phyloP scores from a whole-genome alignment of 2,888 invertebrate genomes.

The Drosophila multiciliata region DNA sequence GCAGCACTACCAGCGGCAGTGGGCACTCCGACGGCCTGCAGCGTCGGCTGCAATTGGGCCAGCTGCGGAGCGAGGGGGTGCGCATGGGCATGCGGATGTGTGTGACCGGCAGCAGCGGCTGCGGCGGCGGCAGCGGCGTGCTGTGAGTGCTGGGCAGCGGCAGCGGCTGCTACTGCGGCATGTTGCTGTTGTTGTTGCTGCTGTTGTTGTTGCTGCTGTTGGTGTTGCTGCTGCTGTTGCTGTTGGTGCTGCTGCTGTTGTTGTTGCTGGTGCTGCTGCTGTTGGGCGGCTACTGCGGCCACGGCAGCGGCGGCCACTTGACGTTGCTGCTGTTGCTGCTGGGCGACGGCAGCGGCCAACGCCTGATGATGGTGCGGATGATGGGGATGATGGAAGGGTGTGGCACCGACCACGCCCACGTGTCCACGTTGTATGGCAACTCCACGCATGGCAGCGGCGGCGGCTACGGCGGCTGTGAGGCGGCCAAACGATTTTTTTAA shows the following conservation, averaged over 20 bases:
- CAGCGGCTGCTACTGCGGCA: conserved; percentile 58
- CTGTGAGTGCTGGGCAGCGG: conserved; percentile 66
- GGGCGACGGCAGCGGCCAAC: conserved; percentile 88
- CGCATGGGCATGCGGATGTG: conserved; percentile 67
- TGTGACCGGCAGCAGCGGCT: conserved; percentile 68
- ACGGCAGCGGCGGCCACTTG: conserved; percentile 86
- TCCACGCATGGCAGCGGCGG: conserved; percentile 93
- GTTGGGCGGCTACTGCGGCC: conserved; percentile 87
- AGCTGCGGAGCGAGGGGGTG: conserved; percentile 69
- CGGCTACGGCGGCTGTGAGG: conserved; percentile 82
- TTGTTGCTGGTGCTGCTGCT: conserved; percentile 86
- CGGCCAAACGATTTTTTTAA: conserved; percentile 58
- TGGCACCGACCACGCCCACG: conserved; percentile 87
- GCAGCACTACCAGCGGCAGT: conserved; percentile 86
- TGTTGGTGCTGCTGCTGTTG: conserved; percentile 84
- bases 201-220: conserved; percentile 71
- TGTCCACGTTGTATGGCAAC: conserved; percentile 92
- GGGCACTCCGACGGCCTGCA: conserved; percentile 86
- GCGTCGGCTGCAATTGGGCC: conserved; percentile 67
- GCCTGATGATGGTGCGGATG: conserved; percentile 85
- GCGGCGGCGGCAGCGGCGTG: conserved; percentile 69
- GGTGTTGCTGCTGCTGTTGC: conserved; percentile 74
- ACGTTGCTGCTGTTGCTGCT: conserved; percentile 82
- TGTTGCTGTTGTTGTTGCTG: conserved; percentile 64
- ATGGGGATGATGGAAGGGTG: conserved; percentile 80